Evolutionary conservation across 2,888 invertebrate species (phyloP), one percentile per base, ranked within the genome.

Genomic region (Metallyticus violacea): DNA sequence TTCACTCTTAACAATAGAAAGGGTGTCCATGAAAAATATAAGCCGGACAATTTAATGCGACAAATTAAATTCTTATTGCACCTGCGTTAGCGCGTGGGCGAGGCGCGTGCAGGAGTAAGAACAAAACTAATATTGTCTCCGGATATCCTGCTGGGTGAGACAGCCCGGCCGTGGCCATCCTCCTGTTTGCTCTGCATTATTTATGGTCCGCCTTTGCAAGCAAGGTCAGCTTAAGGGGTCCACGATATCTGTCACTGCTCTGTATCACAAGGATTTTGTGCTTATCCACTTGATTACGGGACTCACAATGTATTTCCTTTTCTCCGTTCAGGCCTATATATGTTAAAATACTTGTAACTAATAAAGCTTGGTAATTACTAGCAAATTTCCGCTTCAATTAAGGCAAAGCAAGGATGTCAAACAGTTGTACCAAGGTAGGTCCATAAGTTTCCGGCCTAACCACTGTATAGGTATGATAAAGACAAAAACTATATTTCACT

Each of bases 41-140:
- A 15, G 40, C 15, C 22, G 15, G 40, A 62, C 40, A 62, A 62
- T 62, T 62, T 62, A 62, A 62, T 62, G 15, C 40, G 40, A 62
- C 40, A 62, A 62, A 62, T 62, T 15, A 62, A 62, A 62, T 62
- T 15, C 15, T 62, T 62, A 22, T 62, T 40, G 40, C 40, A 62
- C 40, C 40, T 62, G 40, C 40, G 40, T 62, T 62, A 62, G 40
- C 15, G 40, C 15, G 40, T 62, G 40, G 40, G 40, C 40, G 40
- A 62, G 40, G 40, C 40, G 40, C 76, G 82, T 82, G 82, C 26
- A 26, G 62, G 28, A 83, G 9, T 15, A 28, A 83, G 77, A 85
- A 82, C 82, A 86, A 86, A 87, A 82, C 85, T 87, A 87, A 87
- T 87, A 87, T 87, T 87, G 86, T 87, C 87, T 85, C 86, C 85